Evolutionary conservation across 2,888 invertebrate genomes (phyloP).

Genomic region (Apocheima hispidaria): DNA sequence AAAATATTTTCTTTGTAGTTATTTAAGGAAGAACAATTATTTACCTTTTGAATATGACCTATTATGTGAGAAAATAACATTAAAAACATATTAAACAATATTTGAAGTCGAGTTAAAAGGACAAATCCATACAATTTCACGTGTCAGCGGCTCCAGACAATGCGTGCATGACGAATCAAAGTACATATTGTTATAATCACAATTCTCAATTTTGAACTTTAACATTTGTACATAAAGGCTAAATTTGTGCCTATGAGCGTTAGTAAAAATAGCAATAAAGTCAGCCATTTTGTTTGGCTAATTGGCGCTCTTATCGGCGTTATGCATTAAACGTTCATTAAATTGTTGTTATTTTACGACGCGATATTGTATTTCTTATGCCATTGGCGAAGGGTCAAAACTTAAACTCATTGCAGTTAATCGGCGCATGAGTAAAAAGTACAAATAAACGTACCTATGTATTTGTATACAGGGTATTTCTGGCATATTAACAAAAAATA

Average conservation of each 20-base stretch:
- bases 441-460: not conserved
- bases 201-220: slow-evolving; percentile 34
- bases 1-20: too few species aligned
- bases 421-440: not conserved
- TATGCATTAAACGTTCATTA: slow-evolving; percentile 74
- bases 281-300: slow-evolving; percentile 70
- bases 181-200: slow-evolving; percentile 52
- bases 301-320: slow-evolving; percentile 77
- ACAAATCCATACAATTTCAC: slow-evolving; percentile 56
- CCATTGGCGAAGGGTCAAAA: slow-evolving; percentile 46
- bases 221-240: slow-evolving; percentile 28
- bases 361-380: slow-evolving; percentile 69
- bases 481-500: too few species aligned
- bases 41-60: too few species aligned
- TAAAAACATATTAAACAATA: slow-evolving; percentile 1
- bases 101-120: slow-evolving; percentile 39
- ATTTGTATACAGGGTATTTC: too few species aligned
- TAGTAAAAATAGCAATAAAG: slow-evolving; percentile 64
- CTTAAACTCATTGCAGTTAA: not conserved
- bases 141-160: slow-evolving; percentile 60
- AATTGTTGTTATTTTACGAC: slow-evolving; percentile 68
- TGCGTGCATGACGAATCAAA: slow-evolving; percentile 58
- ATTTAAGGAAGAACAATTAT: too few species aligned
- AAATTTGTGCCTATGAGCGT: slow-evolving; percentile 29
- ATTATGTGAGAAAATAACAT: not conserved